Base-by-base conservation (phyloP, 2,113 vertebrate genomes). In the Proterorhinus semilunaris region DNA sequence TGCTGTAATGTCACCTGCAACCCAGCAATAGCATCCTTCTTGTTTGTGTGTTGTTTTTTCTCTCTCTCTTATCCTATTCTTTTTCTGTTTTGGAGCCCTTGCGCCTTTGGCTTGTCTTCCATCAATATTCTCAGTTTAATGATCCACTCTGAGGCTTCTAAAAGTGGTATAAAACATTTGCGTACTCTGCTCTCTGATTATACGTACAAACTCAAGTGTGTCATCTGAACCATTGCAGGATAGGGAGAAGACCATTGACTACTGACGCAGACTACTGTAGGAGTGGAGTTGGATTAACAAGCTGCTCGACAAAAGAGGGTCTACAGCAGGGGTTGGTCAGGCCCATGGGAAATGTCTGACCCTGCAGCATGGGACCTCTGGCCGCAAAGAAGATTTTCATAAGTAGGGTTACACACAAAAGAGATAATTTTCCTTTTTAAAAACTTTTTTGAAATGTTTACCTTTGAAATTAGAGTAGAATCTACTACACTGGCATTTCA, bases 111-210 rank as follows among this genome's bases (percentile, higher is more conserved):
- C 77, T 85, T 74, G 74, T 82, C 71, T 65, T 75, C 72, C 69
- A 61, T 74, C 43, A 61, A 63, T 77, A 82, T 82, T 78, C 82
- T 86, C 57, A n/a, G 82, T 85, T 87, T 90, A 90, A 90, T 85
- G 84, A 90, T 86, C 85, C 88, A 85, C 87, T 83, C 73, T 57
- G 11, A 43, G 75, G 71, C 81, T 83, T 85, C 86, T 64, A 3
- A 76, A 81, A 72, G 74, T 59, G 80, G 63, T 85, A 57, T 70
- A 65, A 79, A 83, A 81, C 79, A 68, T 79, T 68, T 72, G 78
- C 16, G 76, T 68, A 72, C 50, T 73, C 71, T 77, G 71, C 76
- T 46, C 62, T 71, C 71, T 84, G 72, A 80, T 85, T 64, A 72
- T 78, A 79, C 81, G 86, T 69, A 27, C 36, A 68, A 78, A 75